Percentiles rank a stretch among this genome's conserved stretches.
phyloP scores from a whole-genome alignment of 2,797 vertebrate genomes.

The Saxicola maurus region DNA sequence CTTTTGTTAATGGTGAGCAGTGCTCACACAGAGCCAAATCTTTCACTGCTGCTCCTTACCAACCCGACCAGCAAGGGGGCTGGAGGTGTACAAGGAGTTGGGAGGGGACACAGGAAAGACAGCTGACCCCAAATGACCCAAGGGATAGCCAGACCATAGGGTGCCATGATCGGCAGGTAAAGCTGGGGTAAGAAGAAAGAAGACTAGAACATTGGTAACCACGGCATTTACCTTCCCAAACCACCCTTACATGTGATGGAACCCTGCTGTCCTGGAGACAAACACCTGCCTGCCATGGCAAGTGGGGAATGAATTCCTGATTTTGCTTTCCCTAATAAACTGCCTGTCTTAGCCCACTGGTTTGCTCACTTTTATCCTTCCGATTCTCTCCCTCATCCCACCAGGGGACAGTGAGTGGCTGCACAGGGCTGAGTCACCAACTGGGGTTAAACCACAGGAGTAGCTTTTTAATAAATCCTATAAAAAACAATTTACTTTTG shows the following conservation, averaged over 20 bases:
- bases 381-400: fast-evolving
- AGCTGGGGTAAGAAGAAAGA: background rate
- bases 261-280: background rate
- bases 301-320: background rate
- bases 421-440: fast-evolving
- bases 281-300: background rate
- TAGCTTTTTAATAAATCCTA: background rate
- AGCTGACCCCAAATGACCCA: background rate
- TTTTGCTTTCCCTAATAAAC: background rate
- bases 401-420: background rate
- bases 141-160: background rate
- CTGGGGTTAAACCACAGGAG: background rate
- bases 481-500: background rate
- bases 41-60: background rate
- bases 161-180: background rate
- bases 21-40: background rate
- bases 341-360: background rate
- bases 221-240: background rate
- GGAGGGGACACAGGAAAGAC: background rate
- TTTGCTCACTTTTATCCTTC: background rate
- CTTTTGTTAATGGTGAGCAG: background rate
- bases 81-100: background rate
- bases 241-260: fast-evolving
- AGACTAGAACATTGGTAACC: background rate
- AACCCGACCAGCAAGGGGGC: fast-evolving